Evolutionary conservation across 1,140 invertebrate genomes (phyloP), one percentile per base, ranked within the genome.

Genomic region (Homalodisca vitripennis): DNA sequence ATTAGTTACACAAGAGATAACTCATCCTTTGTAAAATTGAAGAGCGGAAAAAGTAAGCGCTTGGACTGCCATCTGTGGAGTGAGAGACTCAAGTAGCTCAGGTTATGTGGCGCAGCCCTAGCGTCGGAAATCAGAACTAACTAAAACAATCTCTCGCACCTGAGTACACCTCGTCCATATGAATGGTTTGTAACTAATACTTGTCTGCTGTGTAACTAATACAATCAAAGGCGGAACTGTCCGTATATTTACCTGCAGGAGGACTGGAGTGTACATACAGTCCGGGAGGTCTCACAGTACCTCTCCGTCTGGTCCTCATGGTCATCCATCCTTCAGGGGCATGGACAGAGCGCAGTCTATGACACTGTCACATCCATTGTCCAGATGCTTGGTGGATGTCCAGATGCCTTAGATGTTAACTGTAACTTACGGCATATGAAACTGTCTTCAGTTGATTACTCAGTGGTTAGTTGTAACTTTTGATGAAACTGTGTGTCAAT

Each of bases 231-330:
- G 10, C 20, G 14, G 3, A 10, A 22, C 6, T 27, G 10, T 10
- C 20, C 20, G 6, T 31, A 2, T 2, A 51, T 68, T 70, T 47
- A 78, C 77, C 76, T 74, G 73, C 75, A 1, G 77, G 77, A n/a
- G 77, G 77, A 29, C 74, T 77, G 24, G 76, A 76, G 63, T 78
- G 75, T 2, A 76, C 73, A 65, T 77, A 78, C 1, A 78, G 75
- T 0, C 77, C 77, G 53, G 74, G 76, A 0, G 69, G 29, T 47
- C 55, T 70, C 14, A 51, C 53, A 26, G 63, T 27, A 3, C 51
- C 55, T 46, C 60, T n/a, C 10, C 69, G 22, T 3, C n/a, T 14
- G n/a, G 48, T n/a, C n/a, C n/a, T 51, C 48, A 51, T 51, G 48
- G 48, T 51, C 48, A 14, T 22, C 48, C 6, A 22, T 14, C 48